Evolutionary conservation across 2,888 invertebrate species (phyloP).

Genomic region (Falcaria lacertinaria): DNA sequence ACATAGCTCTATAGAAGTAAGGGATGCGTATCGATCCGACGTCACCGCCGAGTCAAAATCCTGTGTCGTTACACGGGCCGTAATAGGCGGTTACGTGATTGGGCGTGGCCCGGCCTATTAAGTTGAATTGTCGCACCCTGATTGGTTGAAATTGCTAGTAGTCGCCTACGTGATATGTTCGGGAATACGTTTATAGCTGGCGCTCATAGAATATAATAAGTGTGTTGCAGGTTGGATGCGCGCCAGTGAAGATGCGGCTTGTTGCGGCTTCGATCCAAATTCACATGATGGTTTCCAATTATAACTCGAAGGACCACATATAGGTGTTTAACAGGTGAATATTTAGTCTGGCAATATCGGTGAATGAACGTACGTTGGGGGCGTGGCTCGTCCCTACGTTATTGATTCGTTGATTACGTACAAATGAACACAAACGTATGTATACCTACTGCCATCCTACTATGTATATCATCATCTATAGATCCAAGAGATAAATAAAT

Average conservation of each 20-base stretch:
- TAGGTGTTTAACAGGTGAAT: constrained; percentile 49
- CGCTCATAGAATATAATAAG: constrained; percentile 79
- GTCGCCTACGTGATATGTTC: constrained; percentile 78
- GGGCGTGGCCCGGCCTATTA: constrained; percentile 78
- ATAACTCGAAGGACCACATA: constrained; percentile 40
- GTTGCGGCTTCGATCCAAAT: constrained; percentile 64
- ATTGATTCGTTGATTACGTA: constrained; percentile 14
- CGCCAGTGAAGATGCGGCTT: constrained; percentile 57
- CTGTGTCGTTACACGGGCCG: constrained; percentile 77
- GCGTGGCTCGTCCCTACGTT: constrained; percentile 21
- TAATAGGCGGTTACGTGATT: constrained; percentile 80
- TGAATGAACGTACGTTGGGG: constrained; percentile 44
- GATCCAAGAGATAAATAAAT: no score
- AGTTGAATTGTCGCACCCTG: constrained; percentile 77
- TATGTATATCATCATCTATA: no score
- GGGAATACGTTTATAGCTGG: constrained; percentile 76
- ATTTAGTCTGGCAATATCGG: constrained; percentile 30
- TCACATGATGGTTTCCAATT: constrained; percentile 69
- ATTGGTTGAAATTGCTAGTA: constrained; percentile 79
- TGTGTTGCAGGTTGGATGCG: constrained; percentile 72
- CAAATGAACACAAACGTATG: background rate
- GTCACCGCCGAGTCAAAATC: constrained; percentile 75
- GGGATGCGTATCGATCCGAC: constrained; percentile 61
- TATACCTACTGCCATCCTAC: background rate
- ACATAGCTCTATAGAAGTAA: constrained; percentile 44